Base-by-base conservation (phyloP, 2,888 invertebrate species). In the Sinhomidia bicolor region DNA sequence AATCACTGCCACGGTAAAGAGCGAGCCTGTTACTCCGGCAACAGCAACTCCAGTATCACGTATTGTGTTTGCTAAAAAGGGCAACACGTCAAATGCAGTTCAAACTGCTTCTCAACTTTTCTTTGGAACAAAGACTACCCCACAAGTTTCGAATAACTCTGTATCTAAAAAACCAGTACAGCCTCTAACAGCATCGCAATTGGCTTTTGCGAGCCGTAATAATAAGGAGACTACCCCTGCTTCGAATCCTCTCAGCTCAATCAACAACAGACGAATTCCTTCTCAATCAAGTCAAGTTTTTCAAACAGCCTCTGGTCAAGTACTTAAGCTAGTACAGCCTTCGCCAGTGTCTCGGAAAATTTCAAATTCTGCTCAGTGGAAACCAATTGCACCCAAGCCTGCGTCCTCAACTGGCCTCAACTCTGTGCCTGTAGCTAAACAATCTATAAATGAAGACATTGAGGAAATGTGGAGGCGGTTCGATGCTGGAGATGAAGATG, bases 381-480 rank as follows among this genome's bases (percentile, higher is more conserved):
- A 47, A 41, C 57, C 57, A 9, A 76, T 88, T 41, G 5, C 20
- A n/a, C 88, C 88, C 6, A 82, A 80, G 26, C 65, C 41, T 0
- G 14, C 12, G 10, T 14, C 29, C 14, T 0, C 20, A 0, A 6
- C 29, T n/a, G 10, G 20, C 0, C 12, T 14, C n/a, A 51, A 68
- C 7, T 14, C n/a, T 23, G 41, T 23, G 20, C 20, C 2, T 12
- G 29, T 68, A 0, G 29, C 7, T 12, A 32, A 29, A 3, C 51
- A 71, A 41, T 20, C 32, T 32, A 44, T 36, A 2, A 82, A n/a
- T 1, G 32, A 68, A 10, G 17, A 79, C 17, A 7, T 79, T 17
- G 71, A 68, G 10, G 88, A 76, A n/a, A 36, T 88, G 51, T 88
- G 88, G 88, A 76, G 65, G n/a, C 60, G 65, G 17, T 78, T 71